Evolutionary conservation across 2,113 vertebrate species (phyloP).

Genomic region (Thunnus maccoyii): DNA sequence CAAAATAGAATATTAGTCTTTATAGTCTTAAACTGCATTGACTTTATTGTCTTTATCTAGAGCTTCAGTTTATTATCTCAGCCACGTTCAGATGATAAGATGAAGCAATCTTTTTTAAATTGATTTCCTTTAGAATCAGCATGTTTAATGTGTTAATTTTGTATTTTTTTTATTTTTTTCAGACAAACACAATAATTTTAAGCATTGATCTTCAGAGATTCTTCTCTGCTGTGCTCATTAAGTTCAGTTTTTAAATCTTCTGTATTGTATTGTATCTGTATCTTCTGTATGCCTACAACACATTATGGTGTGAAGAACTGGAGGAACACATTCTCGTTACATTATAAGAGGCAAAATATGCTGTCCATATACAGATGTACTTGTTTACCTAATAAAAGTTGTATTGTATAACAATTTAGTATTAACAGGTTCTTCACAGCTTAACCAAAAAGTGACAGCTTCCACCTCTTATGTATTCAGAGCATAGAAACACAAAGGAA

Average conservation of each 20-base stretch:
- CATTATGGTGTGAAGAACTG: background rate
- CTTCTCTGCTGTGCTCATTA: too few species aligned
- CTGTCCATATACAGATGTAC: background rate
- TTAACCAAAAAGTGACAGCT: conserved; percentile 15
- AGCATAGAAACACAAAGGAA: conserved; percentile 1
- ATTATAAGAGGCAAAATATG: background rate
- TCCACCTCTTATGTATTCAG: background rate
- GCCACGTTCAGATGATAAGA: too few species aligned
- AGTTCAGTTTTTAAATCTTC: too few species aligned
- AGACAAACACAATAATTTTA: background rate
- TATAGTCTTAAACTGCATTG: background rate
- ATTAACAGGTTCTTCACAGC: conserved; percentile 5
- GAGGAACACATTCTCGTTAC: background rate
- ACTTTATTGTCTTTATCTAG: background rate
- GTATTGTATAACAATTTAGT: conserved; percentile 11
- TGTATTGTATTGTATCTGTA: too few species aligned
- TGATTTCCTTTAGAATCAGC: background rate
- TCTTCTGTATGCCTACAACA: too few species aligned
- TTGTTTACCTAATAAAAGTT: conserved; percentile 11
- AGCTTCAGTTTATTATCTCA: background rate
- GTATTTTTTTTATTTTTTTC: background rate
- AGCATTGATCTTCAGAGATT: too few species aligned
- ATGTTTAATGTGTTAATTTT: background rate
- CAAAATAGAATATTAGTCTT: too few species aligned
- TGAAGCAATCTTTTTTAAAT: too few species aligned